phyloP scores from a whole-genome alignment of 2,113 vertebrate species.

The Hemibagrus wyckioides region DNA sequence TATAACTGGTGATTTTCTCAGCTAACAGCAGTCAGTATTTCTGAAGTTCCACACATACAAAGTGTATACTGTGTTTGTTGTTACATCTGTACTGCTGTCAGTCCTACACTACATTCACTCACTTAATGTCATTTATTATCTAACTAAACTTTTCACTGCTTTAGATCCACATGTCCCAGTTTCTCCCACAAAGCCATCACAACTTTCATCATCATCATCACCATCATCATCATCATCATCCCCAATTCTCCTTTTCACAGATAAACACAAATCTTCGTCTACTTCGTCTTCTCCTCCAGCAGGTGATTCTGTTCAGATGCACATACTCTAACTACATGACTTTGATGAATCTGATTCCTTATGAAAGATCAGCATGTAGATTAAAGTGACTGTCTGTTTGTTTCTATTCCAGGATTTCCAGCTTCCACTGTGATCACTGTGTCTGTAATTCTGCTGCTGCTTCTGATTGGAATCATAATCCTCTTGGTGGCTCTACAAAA shows the following conservation, averaged over 20 bases:
- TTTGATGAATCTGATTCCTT: background rate
- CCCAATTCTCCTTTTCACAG: background rate
- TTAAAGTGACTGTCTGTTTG: background rate
- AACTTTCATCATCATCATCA: background rate
- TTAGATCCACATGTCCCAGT: background rate
- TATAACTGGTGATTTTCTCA: too few relatives aligned
- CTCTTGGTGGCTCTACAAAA: background rate
- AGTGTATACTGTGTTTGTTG: background rate
- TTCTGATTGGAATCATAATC: slow-evolving; percentile 55
- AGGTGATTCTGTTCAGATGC: background rate
- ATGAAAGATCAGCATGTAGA: background rate
- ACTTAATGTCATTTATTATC: background rate
- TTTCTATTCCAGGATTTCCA: background rate
- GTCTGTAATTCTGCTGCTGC: slow-evolving; percentile 50
- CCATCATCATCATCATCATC: background rate
- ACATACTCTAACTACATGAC: background rate
- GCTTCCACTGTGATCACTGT: background rate
- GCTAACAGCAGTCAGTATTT: background rate
- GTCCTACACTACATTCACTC: background rate
- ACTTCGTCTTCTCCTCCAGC: background rate
- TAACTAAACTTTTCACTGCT: background rate
- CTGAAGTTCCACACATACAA: background rate
- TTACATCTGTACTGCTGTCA: background rate
- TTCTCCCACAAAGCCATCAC: background rate
- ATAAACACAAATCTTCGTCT: background rate